Evolutionary conservation across 2,888 invertebrate genomes (phyloP), one percentile per base, ranked within the genome.

Genomic region (Andrena flavipes): DNA sequence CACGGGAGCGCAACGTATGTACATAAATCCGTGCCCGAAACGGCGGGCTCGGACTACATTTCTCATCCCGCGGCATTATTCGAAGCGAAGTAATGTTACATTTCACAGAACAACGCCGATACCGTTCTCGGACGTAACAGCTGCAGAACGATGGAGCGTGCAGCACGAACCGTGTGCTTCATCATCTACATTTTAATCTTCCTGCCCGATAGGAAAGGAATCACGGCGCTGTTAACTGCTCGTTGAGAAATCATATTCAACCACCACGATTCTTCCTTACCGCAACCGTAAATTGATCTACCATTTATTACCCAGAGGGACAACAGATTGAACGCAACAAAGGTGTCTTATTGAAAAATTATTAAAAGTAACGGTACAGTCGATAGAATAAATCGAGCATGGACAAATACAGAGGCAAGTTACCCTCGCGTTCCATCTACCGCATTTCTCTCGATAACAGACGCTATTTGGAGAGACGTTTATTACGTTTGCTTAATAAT

Each of bases 11-110:
- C 59, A 59, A 64, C 42, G 74, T 75, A 60, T 60, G 35, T 56
- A 59, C 80, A 70, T 76, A 73, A 80, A 81, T 83, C 83, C 51
- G 48, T 74, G 76, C 49, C 65, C 76, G 67, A 81, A 76, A 54
- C 64, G 30, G 62, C 42, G 42, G 67, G 70, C 42, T 76, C 63
- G 70, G 65, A 67, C 56, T 74, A 62, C 71, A 74, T 81, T 70
- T 77, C 77, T 83, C 83, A 74, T 83, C 63, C 35, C 64, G 54
- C 26, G 23, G 63, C 69, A 76, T 81, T 76, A 81, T 81, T 73
- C 73, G 82, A 20, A 48, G 67, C 65, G 62, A 75, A 74, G 71
- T 72, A 69, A 74, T 30, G 75, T 73, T 82, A 59, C 63, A 42
- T 80, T 78, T 83, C 67, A 60, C 76, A 20, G 78, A 60, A 59